Base-by-base conservation (phyloP, 2,797 vertebrate genomes). In the Tauraco hartlaubi region DNA sequence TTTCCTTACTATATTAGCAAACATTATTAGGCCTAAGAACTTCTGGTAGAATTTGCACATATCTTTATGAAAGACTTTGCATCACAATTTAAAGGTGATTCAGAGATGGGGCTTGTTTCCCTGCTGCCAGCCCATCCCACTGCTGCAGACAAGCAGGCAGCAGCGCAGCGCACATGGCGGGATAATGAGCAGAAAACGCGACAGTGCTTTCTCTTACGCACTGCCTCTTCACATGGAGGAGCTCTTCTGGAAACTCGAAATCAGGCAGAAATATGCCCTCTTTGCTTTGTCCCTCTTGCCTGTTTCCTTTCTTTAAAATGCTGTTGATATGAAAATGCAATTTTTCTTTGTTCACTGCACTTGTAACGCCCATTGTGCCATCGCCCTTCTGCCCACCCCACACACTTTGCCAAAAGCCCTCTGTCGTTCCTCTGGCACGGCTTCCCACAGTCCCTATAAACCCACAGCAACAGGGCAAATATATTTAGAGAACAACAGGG, bases 341-440 rank as follows among this genome's bases (percentile, higher is more conserved):
- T 91, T 92, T 86, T 81, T 23, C 28, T 35, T 76, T 83, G 35
- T 35, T 64, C 9, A 4, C 25, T 51, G 55, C 44, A 33, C 26
- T 74, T 68, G 49, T 56, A 80, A 28, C 56, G 15, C n/a, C 84
- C 4, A 0, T 71, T 85, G 63, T 80, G 29, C 41, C n/a, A 15
- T 6, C 55, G 18, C 58, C 62, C 20, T 75, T 56, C 41, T 90
- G 43, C 52, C 52, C 37, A 12, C 28, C 81, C 63, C 31, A 1
- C 20, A 48, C 19, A 12, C 48, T 66, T 46, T 22, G 5, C n/a
- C 66, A 10, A 77, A 83, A 72, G 23, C 9, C 25, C 35, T 2
- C 2, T 6, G 0, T 12, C 9, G 1, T 52, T 63, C n/a, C 35
- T 61, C 37, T 29, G 29, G 25, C 23, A 9, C 1, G 1, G 39